Conservation (phyloP, 1,140 invertebrate species). For the Sycophila sp. region DNA sequence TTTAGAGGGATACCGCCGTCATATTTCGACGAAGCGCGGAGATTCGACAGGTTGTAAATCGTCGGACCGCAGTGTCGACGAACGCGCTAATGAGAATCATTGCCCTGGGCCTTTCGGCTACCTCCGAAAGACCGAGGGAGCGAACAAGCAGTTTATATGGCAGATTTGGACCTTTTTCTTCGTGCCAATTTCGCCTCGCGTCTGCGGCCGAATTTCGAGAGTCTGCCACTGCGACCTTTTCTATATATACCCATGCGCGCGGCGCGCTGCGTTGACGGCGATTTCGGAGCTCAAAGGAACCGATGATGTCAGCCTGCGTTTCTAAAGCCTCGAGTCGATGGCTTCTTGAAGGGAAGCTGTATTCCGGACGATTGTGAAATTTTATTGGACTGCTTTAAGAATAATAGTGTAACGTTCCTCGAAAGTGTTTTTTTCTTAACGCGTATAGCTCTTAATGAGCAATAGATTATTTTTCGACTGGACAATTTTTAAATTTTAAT, state of each 20-base stretch:
- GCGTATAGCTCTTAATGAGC: background rate
- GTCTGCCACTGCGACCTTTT: conserved; percentile 2
- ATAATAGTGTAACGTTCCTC: too few species aligned
- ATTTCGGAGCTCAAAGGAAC: background rate
- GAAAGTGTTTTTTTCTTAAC: too few species aligned
- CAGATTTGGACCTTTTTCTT: conserved; percentile 32
- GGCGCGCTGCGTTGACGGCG: too few species aligned
- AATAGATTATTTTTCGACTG: too few species aligned
- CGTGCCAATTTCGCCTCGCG: conserved; percentile 21
- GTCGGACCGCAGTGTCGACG: conserved; percentile 39
- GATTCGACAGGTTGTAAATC: conserved; percentile 44
- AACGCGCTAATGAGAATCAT: conserved; percentile 43
- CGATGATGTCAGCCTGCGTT: background rate
- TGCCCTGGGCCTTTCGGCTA: conserved; percentile 26
- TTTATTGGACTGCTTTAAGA: too few species aligned
- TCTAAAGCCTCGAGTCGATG: background rate
- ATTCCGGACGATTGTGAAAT: too few species aligned
- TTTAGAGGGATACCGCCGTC: conserved; percentile 40
- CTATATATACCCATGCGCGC: background rate
- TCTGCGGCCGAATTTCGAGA: background rate
- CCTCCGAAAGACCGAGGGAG: conserved; percentile 3
- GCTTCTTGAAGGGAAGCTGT: too few species aligned
- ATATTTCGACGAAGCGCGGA: conserved; percentile 38
- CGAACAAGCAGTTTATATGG: background rate
- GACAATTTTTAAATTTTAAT: too few species aligned